These are phyloP conservation scores for Stegastes partitus DNA, from an alignment of 2,113 vertebrate species.

Conservation along the genomic window DNA sequence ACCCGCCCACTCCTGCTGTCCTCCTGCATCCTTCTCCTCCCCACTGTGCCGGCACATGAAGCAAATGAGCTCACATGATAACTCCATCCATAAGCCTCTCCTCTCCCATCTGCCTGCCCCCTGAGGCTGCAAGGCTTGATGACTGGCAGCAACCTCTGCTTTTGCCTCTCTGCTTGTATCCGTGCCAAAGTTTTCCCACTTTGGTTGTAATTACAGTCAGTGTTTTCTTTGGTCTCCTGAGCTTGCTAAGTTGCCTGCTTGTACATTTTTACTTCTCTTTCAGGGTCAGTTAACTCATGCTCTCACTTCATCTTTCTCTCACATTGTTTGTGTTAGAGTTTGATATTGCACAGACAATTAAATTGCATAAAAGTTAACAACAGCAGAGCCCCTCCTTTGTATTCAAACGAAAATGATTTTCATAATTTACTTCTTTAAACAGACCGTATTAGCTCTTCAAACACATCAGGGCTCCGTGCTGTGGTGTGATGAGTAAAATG, in stretches of 20 bases:
- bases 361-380: slow-evolving; percentile 12
- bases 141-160: slow-evolving; percentile 58
- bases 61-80: slow-evolving; percentile 62
- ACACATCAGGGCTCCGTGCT: slow-evolving; percentile 37
- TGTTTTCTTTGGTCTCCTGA: not conserved
- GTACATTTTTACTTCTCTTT: not conserved
- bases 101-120: slow-evolving; percentile 64
- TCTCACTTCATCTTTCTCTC: not conserved
- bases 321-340: not conserved
- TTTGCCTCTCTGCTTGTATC: slow-evolving; percentile 41
- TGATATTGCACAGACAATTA: no score
- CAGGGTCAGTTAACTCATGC: no score
- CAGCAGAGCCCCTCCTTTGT: not conserved
- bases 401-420: slow-evolving; percentile 48
- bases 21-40: slow-evolving; percentile 26
- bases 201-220: not conserved
- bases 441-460: slow-evolving; percentile 60
- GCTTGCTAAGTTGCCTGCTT: not conserved
- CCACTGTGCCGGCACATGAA: slow-evolving; percentile 50
- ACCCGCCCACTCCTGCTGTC: slow-evolving; percentile 11
- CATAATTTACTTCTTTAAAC: slow-evolving; percentile 54
- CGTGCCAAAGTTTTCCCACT: slow-evolving; percentile 23
- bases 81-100: slow-evolving; percentile 49
- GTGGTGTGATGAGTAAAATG: slow-evolving; percentile 56
- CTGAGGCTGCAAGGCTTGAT: slow-evolving; percentile 38